Base-by-base conservation (phyloP, 2,888 invertebrate species). In the Spialia ferax region DNA sequence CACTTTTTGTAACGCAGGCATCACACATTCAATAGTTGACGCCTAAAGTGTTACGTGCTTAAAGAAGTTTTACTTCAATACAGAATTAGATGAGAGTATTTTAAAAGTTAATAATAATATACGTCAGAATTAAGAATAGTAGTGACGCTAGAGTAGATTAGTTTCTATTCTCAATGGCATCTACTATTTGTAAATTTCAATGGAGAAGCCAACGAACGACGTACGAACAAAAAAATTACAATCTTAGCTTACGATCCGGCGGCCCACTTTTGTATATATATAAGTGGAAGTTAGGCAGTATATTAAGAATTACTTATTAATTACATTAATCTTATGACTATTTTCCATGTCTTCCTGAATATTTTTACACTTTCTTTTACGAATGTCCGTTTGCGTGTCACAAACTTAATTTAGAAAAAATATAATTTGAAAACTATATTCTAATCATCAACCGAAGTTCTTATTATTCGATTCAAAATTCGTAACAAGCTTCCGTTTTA, bases 181-280 rank as follows among this genome's bases (percentile, higher is more conserved):
- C 38, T 38, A 38, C 38, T 3, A 7, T n/a, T 38, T 38, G 38
- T 38, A 38, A 13, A 38, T 38, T 38, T 3, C 38, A n/a, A n/a
- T 38, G n/a, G 38, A 38, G n/a, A 15, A n/a, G 38, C 38, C 38
- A 38, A n/a, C 35, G 38, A 38, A 38, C 38, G 38, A 38, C 38
- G 38, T 38, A 42, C 18, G 42, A 42, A 42, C 42, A 42, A 42
- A 42, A 42, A 42, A 42, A 18, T 18, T 38, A 42, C 18, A 42
- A 42, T 42, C 7, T 42, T 42, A 42, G 42, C 15, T 8, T 42
- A 42, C 4, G 42, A 2, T 18, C 18, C 15, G 18, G 18, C 7
- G 18, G 18, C 42, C 42, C 42, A 42, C 42, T 42, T 42, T 42
- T 42, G 42, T 42, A 42, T 5, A 42, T 42, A 42, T 42, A 42